Base-by-base conservation (phyloP, 2,113 vertebrate genomes). In the Prionailurus bengalensis region DNA sequence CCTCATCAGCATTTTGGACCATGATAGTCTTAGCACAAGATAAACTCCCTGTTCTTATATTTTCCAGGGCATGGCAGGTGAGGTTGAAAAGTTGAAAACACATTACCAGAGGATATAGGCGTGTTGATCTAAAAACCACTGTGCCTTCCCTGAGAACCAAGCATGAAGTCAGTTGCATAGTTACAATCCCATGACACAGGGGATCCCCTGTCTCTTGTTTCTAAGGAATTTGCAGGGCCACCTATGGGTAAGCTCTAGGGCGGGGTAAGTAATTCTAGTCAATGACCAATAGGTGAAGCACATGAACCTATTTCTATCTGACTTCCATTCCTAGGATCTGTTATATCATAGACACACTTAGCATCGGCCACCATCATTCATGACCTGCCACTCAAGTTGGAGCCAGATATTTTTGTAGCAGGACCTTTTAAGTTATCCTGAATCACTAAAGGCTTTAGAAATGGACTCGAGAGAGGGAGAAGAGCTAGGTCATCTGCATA, bases 41-140 rank as follows among this genome's bases (percentile, higher is more conserved):
- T 63, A 61, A 76, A 7, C 45, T 36, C 36, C 7, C 36, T 76
- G 14, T 66, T 84, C 6, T 79, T 74, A 13, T 21, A 48, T 66
- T 90, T 79, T 55, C 31, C 5, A 48, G 39, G 31, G 4, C 13
- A n/a, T 70, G 8, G 9, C 0, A 39, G 6, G 6, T 58, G 48
- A 95, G 66, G 7, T 51, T 48, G 68, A 48, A 89, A 92, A 80
- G 9, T 14, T 95, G 39, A 95, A 91, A 94, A 79, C 2, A 6
- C 17, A 15, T 94, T 92, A 68, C 5, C 11, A 48, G 36, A 80
- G 33, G 78, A 39, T 42, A 63, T 3, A 5, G 55, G 9, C 1
- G 51, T 63, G 0, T 45, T 76, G 33, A 19, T 87, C 36, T 91
- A 27, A 33, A 55, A 90, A 42, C 15, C 71, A 16, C 36, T 21